Base-by-base conservation (phyloP, 2,888 invertebrate genomes). In the Melitaea athalia region DNA sequence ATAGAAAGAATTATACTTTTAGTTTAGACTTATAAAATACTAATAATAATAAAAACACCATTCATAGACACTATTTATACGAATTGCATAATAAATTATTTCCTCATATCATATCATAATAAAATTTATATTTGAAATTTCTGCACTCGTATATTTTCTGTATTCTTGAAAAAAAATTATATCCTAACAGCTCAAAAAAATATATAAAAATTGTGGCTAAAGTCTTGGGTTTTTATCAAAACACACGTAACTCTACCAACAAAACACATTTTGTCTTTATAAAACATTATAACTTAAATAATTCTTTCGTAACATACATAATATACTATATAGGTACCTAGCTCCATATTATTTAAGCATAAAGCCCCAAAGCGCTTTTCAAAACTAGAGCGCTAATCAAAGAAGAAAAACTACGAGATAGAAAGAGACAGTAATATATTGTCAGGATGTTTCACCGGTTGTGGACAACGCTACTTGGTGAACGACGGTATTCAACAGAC, bases 1-100 rank as follows among this genome's bases (percentile, higher is more conserved):
- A 80, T 80, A 78, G 73, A 75, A 77, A 72, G 76, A 76, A 75
- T 59, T 53, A 72, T 50, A 69, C 57, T 12, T 24, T 24, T 52
- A 55, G 3, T 55, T 55, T 33, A 55, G 4, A 55, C 24, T 53
- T 53, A 33, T 3, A 38, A 2, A 38, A 38, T 8, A 38, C 0
- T 7, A 0, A 38, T 2, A 3, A 55, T 33, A 17, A 53, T 14
- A 11, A 53, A n/a, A 5, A 49, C n/a, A 49, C 14, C 5, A 49
- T 6, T n/a, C n/a, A 49, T 49, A 15, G n/a, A n/a, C 24, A 24
- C 1, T 24, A 24, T 24, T 24, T 24, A 24, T 24, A 24, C 24
- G 1, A 24, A 24, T 24, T 24, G 24, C 1, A 24, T 24, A 24
- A 24, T 24, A 24, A 15, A n/a, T n/a, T n/a, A n/a, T n/a, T n/a